These are phyloP conservation scores for Ataeniobius toweri DNA, from an alignment of 2,797 vertebrate species.

Conservation along the genomic window DNA sequence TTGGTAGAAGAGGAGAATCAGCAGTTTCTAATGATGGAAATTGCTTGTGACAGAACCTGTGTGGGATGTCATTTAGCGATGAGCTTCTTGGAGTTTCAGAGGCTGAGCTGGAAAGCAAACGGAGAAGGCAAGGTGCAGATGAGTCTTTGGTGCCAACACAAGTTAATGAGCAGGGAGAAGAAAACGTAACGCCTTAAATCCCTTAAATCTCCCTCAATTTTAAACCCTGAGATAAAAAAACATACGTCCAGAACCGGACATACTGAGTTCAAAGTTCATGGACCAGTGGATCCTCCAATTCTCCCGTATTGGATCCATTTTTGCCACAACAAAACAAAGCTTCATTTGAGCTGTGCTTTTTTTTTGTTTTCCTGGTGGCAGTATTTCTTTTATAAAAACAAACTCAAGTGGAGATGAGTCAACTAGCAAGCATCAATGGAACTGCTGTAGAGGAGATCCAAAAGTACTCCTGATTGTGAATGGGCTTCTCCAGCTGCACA, in stretches of 20 bases:
- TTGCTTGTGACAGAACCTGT: conserved; percentile 12
- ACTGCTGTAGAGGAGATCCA: background rate
- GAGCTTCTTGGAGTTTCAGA: conserved; percentile 27
- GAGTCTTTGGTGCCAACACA: conserved; percentile 70
- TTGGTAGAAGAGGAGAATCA: conserved; percentile 1
- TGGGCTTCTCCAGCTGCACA: conserved; percentile 21
- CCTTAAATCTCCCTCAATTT: conserved; percentile 55
- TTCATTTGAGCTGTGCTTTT: conserved; percentile 38
- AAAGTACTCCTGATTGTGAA: conserved; percentile 19
- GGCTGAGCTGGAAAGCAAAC: conserved; percentile 27
- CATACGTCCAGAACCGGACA: conserved; percentile 76
- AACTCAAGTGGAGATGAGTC: conserved; percentile 27
- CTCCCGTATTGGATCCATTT: conserved; percentile 54
- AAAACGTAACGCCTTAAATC: conserved; percentile 40
- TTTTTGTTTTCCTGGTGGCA: conserved; percentile 18
- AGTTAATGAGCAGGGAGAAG: conserved; percentile 43
- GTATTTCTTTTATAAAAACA: conserved; percentile 32
- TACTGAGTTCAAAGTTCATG: conserved; percentile 72
- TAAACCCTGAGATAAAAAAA: conserved; percentile 91
- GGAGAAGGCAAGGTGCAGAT: conserved; percentile 53
- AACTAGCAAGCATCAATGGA: conserved; percentile 21
- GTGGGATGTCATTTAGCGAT: background rate
- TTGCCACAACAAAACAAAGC: conserved; percentile 35
- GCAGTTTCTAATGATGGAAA: conserved; percentile 22
- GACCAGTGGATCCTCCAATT: conserved; percentile 72